These are phyloP conservation scores for Mystacornis crossleyi DNA, from an alignment of 2,113 vertebrate species.

Conservation along the genomic window DNA sequence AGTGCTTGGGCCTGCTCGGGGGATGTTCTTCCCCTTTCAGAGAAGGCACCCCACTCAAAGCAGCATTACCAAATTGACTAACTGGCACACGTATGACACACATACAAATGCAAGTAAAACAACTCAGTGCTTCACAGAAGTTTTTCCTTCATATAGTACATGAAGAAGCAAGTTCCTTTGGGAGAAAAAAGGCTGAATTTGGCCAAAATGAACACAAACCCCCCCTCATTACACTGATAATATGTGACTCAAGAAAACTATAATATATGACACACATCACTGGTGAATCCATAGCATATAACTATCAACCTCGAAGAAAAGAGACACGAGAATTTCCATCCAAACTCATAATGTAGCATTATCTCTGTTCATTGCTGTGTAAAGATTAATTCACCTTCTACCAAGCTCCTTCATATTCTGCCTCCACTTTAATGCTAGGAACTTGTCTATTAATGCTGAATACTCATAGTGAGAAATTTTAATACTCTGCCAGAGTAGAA, in stretches of 20 bases:
- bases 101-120: neutral
- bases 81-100: neutral
- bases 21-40: neutral
- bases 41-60: neutral
- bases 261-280: neutral
- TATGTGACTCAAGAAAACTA: slow-evolving; percentile 5
- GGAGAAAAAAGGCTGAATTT: neutral
- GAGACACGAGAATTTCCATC: neutral
- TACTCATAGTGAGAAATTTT: slow-evolving; percentile 17
- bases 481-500: neutral
- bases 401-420: neutral
- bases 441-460: slow-evolving; percentile 45
- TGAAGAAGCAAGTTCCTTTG: neutral
- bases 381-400: slow-evolving; percentile 14
- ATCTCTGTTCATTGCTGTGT: neutral
- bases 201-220: neutral
- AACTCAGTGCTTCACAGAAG: neutral
- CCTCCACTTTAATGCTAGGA: slow-evolving; percentile 23
- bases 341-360: neutral
- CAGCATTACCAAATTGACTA: neutral
- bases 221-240: neutral
- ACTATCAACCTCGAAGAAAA: slow-evolving; percentile 23
- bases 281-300: slow-evolving; percentile 41
- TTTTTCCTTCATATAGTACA: neutral
- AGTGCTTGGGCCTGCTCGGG: neutral